A percentile compares a stretch with the other conserved stretches of the same genome.
Conservation (phyloP, 2,113 vertebrate species). For the Chionomys nivalis region DNA sequence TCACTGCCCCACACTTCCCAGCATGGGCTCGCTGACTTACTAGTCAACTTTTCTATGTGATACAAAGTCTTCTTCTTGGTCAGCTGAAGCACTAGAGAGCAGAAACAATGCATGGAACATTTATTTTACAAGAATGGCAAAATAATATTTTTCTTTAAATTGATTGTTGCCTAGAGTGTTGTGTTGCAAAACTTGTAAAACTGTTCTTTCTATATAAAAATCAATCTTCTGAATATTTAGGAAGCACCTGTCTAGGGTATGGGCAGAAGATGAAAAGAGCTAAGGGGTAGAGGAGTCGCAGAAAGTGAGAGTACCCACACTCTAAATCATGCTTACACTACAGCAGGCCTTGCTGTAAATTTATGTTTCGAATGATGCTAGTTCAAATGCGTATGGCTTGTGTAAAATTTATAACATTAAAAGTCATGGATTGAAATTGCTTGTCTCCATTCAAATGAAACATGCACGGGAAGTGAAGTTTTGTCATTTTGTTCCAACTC, state of each 20-base stretch:
- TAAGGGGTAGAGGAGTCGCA: not conserved
- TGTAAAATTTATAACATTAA: slow-evolving; percentile 24
- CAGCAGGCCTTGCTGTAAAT: not conserved
- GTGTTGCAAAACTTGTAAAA: not conserved
- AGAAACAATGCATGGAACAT: not conserved
- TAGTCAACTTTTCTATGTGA: not conserved
- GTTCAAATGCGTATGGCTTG: not conserved
- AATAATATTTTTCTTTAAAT: not conserved
- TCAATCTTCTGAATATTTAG: not conserved
- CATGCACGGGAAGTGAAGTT: not conserved
- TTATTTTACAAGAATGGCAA: not conserved
- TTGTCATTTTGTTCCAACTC: not conserved
- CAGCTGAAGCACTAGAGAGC: not conserved
- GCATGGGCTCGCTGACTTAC: not conserved
- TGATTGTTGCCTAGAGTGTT: not conserved
- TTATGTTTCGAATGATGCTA: slow-evolving; percentile 7
- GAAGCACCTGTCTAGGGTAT: not conserved
- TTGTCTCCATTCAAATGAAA: not conserved
- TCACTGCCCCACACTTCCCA: not conserved
- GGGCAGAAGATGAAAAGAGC: not conserved
- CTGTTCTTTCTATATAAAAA: not conserved
- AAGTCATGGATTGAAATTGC: not conserved
- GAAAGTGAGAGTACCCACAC: not conserved
- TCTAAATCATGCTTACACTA: not conserved
- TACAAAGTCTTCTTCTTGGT: not conserved